Conservation (phyloP, 92 coral and sea anemone genomes). For the Phenganax stokvisi region DNA sequence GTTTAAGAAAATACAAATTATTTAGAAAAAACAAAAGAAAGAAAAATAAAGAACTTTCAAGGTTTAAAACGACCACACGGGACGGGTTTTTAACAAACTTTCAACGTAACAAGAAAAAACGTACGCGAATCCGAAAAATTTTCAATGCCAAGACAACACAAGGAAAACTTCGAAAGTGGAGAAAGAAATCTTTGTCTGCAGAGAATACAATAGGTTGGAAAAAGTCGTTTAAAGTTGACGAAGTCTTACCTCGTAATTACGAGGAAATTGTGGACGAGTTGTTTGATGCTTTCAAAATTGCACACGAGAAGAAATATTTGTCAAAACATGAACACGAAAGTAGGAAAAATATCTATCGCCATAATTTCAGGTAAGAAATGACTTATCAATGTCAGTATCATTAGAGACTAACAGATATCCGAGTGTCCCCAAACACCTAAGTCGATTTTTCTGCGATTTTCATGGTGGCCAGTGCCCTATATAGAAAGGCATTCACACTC, state of each 20-base stretch:
- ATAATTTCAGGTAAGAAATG: conserved; percentile 71
- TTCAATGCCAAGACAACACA: not conserved
- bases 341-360: conserved; percentile 87
- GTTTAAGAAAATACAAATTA: not conserved
- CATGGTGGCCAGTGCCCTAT: no score
- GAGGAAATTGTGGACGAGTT: conserved; percentile 71
- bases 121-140: not conserved
- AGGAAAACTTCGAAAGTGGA: not conserved
- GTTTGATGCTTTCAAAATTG: conserved; percentile 59
- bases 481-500: no score
- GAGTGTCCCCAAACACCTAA: no score
- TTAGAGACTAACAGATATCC: not conserved
- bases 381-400: not conserved
- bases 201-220: conserved; percentile 1
- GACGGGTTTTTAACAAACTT: not conserved
- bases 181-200: not conserved
- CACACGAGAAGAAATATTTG: conserved; percentile 58
- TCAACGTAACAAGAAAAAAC: not conserved
- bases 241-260: conserved; percentile 59
- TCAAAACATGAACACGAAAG: conserved; percentile 73
- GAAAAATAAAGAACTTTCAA: not conserved
- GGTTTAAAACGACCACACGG: not conserved
- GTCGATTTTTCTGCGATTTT: no score
- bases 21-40: not conserved
- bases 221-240: conserved; percentile 27